These are phyloP conservation scores for Homarus americanus DNA, from an alignment of 1,140 invertebrate genomes.

Conservation along the genomic window DNA sequence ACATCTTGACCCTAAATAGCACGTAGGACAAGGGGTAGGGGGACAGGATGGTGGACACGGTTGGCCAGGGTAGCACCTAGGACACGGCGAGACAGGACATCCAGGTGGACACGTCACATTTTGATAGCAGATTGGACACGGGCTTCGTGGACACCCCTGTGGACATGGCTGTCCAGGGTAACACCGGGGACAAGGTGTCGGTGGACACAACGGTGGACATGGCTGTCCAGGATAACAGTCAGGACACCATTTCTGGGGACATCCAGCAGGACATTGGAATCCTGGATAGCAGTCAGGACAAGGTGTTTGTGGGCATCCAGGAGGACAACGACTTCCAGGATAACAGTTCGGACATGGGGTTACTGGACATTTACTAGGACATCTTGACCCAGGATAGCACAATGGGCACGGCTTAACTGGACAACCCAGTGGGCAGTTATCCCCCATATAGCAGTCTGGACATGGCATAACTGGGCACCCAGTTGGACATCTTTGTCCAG, in stretches of 20 bases:
- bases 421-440: constrained; percentile 21
- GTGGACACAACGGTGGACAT: constrained; percentile 37
- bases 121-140: constrained; percentile 41
- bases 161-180: constrained; percentile 36
- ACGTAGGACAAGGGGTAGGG: background rate
- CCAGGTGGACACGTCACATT: background rate
- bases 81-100: constrained; percentile 6
- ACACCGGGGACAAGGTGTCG: constrained; percentile 30
- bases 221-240: constrained; percentile 15
- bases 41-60: constrained; percentile 18
- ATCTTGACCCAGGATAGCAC: constrained; percentile 22
- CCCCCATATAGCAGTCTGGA: constrained; percentile 30
- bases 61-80: constrained; percentile 17
- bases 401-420: constrained; percentile 1
- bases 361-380: constrained; percentile 3
- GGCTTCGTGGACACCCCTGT: constrained; percentile 4
- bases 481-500: constrained; percentile 14
- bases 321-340: background rate
- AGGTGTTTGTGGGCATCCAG: constrained; percentile 14
- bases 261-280: constrained; percentile 9
- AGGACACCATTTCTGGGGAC: constrained; percentile 1
- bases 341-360: constrained; percentile 18
- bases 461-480: constrained; percentile 26
- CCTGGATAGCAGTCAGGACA: constrained; percentile 14
- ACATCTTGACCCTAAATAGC: constrained; percentile 14